Base-by-base conservation (phyloP, 2,797 vertebrate genomes). In the Adelosebastes latens region DNA sequence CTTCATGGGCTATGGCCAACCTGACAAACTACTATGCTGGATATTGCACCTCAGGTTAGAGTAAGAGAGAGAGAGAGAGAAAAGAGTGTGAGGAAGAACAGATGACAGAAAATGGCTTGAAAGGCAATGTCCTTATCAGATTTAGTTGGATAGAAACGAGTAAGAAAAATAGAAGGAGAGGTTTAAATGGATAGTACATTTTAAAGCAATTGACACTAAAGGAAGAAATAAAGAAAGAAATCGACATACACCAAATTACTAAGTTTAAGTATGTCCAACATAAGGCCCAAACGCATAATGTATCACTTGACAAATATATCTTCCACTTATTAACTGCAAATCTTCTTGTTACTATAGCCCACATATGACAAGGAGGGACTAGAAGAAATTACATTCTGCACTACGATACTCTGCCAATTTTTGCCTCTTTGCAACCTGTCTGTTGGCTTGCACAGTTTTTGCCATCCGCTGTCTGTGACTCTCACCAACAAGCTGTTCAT, bases 401-500 rank as follows among this genome's bases (percentile, higher is more conserved):
- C 27, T 49, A 59, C 4, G 9, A 60, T 20, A 9, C 13, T 20
- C 5, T 22, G 81, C 80, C 80, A 83, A 20, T 64, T 60, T 80
- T 83, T 64, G 73, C 66, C 72, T 77, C 55, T 85, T 80, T 72
- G 53, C 80, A 52, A 80, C 34, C 64, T 22, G 69, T 76, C 79
- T 68, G 39, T 77, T 84, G 66, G 75, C 60, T 81, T 60, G 22
- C 58, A 74, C 73, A 75, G 52, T 60, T 42, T 53, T 74, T 22
- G 20, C 65, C 76, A 71, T 80, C 82, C 14, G 11, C 64, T 49
- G 65, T 55, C 73, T 75, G 39, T 66, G 71, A 82, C 56, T 81
- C 58, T 84, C 75, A 76, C 60, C 74, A 77, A 74, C 83, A 85
- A 87, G 72, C 80, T 89, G 79, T 84, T 78, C 72, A 80, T 88